phyloP scores from a whole-genome alignment of 1,140 invertebrate genomes.

The Bombus breviceps region DNA sequence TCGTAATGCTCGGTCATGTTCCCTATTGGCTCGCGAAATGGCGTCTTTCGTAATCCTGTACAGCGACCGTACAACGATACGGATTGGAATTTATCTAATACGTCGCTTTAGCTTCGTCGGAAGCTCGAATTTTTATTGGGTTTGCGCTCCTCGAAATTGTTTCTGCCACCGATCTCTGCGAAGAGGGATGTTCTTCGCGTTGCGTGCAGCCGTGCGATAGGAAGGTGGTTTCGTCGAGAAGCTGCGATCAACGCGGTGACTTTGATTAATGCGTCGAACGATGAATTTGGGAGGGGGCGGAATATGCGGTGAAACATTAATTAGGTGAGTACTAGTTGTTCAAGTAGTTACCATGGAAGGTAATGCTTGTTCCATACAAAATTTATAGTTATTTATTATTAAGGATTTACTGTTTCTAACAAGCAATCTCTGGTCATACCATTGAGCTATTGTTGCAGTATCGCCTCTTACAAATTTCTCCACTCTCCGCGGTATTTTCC shows the following conservation, averaged over 20 bases:
- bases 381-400: too few relatives aligned
- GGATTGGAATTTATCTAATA: slow-evolving; percentile 66
- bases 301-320: not conserved
- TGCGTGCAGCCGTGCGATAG: not conserved
- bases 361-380: too few relatives aligned
- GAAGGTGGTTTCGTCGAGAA: not conserved
- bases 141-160: slow-evolving; percentile 24
- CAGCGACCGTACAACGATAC: slow-evolving; percentile 68
- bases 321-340: not conserved
- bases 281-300: not conserved
- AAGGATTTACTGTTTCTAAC: not conserved
- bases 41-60: slow-evolving; percentile 78
- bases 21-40: slow-evolving; percentile 72
- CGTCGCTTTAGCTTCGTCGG: slow-evolving; percentile 22
- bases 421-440: not conserved
- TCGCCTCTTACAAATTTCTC: not conserved
- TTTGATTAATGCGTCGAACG: slow-evolving; percentile 31
- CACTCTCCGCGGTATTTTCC: not conserved
- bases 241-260: slow-evolving; percentile 17
- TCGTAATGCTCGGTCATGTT: slow-evolving; percentile 66
- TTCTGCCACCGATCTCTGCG: slow-evolving; percentile 1
- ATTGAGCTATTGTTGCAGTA: not conserved
- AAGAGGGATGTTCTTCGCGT: slow-evolving; percentile 2
- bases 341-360: not conserved
- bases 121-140: slow-evolving; percentile 36